These are phyloP conservation scores for Alitta virens DNA, from an alignment of 2,888 invertebrate genomes.

Conservation along the genomic window DNA sequence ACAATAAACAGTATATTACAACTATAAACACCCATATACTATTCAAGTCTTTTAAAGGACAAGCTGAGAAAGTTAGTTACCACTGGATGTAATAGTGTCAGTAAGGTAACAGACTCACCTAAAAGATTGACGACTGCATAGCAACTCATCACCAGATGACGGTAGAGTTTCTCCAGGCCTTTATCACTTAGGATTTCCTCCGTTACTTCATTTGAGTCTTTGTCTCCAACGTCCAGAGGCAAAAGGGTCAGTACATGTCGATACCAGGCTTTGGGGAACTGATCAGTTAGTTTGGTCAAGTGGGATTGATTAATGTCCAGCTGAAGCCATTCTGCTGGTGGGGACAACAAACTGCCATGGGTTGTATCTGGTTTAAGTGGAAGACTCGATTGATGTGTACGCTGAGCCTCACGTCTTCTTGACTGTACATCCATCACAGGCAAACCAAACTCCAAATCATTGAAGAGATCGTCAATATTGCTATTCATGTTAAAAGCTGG, in stretches of 20 bases:
- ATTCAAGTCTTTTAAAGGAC: too few relatives aligned
- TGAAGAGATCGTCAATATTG: slow-evolving; percentile 40
- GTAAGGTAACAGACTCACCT: slow-evolving; percentile 17
- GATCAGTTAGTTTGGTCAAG: slow-evolving; percentile 35
- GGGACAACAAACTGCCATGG: slow-evolving; percentile 40
- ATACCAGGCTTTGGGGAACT: slow-evolving; percentile 49
- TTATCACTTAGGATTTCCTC: slow-evolving; percentile 40
- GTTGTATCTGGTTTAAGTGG: neutral
- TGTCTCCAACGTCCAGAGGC: slow-evolving; percentile 35
- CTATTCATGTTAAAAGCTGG: too few relatives aligned
- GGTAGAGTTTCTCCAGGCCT: slow-evolving; percentile 42
- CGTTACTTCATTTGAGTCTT: slow-evolving; percentile 36
- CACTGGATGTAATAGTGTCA: too few relatives aligned
- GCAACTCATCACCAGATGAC: slow-evolving; percentile 51
- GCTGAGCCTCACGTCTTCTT: slow-evolving; percentile 6
- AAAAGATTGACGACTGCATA: slow-evolving; percentile 37
- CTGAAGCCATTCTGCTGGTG: slow-evolving; percentile 47
- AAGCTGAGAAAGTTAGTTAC: too few relatives aligned
- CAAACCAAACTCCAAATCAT: slow-evolving; percentile 45
- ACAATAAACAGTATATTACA: too few relatives aligned
- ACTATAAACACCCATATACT: too few relatives aligned
- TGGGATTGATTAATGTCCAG: slow-evolving; percentile 44
- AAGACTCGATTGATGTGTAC: neutral
- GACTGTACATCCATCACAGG: slow-evolving; percentile 43
- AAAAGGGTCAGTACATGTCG: slow-evolving; percentile 39